phyloP scores from a whole-genome alignment of 2,797 vertebrate genomes.

The Bradypodion ventrale region DNA sequence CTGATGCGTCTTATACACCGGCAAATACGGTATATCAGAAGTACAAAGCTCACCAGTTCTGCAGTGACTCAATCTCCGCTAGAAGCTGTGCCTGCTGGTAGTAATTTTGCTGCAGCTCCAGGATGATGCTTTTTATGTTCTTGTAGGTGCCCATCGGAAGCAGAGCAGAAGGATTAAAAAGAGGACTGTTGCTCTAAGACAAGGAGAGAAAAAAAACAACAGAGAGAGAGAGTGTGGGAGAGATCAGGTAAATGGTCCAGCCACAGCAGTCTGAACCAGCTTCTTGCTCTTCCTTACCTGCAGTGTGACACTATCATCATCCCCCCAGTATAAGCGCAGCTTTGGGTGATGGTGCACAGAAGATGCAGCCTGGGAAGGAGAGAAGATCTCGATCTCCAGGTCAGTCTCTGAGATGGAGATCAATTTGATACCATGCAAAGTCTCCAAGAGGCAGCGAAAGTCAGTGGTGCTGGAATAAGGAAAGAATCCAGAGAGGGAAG shows the following conservation, averaged over 20 bases:
- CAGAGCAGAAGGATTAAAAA: neutral
- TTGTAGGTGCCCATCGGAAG: neutral
- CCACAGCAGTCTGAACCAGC: accelerated
- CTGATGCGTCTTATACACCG: too few species aligned
- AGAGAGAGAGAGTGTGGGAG: too few species aligned
- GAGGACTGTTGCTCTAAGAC: conserved; percentile 5
- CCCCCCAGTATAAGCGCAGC: conserved; percentile 8
- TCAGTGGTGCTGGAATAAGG: neutral
- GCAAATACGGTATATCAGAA: too few species aligned
- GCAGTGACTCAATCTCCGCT: conserved; percentile 26
- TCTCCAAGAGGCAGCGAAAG: conserved; percentile 5
- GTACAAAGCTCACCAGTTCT: conserved; percentile 23
- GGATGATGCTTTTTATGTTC: neutral
- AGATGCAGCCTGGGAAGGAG: neutral
- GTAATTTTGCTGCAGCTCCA: conserved; percentile 19
- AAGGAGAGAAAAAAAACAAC: neutral
- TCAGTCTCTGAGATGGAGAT: neutral
- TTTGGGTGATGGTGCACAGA: neutral
- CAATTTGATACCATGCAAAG: conserved; percentile 17
- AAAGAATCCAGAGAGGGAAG: neutral
- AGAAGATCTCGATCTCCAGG: conserved; percentile 16
- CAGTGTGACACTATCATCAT: neutral
- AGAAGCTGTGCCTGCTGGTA: conserved; percentile 25
- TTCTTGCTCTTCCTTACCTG: neutral
- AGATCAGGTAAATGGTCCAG: neutral